Percentiles rank a stretch among this genome's conserved stretches.
Conservation (phyloP, 1,140 invertebrate genomes). For the Drosophila eugracilis region DNA sequence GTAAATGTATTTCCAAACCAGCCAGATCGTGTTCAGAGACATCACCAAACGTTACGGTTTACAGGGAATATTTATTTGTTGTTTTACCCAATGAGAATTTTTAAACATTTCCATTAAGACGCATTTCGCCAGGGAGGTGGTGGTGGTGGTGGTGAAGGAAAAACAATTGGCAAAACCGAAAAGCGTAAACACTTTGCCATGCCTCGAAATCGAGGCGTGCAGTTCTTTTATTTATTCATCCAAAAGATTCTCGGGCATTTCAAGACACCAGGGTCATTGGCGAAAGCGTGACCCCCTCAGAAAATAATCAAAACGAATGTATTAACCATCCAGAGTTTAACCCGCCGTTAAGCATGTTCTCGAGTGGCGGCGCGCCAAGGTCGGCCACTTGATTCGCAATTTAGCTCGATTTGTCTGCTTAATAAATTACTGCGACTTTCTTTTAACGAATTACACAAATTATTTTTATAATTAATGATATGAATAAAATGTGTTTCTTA, state of each 20-base stretch:
- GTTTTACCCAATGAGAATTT: neutral
- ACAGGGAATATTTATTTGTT: conserved; percentile 18
- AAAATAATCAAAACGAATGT: conserved; percentile 26
- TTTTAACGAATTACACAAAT: conserved; percentile 13
- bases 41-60: conserved; percentile 59
- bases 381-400: conserved; percentile 31
- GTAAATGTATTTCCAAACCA: conserved; percentile 17
- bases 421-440: conserved; percentile 18
- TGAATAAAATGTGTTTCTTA: too few relatives aligned
- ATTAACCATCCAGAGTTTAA: conserved; percentile 27
- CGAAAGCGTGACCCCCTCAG: conserved; percentile 25
- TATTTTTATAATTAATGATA: too few relatives aligned
- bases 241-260: conserved; percentile 5
- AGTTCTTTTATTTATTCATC: neutral
- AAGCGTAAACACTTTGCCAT: neutral
- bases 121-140: conserved; percentile 21
- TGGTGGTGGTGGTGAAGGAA: conserved; percentile 20
- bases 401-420: conserved; percentile 28
- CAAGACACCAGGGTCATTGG: conserved; percentile 19
- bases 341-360: conserved; percentile 27
- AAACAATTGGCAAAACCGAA: conserved; percentile 6
- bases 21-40: conserved; percentile 37
- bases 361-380: conserved; percentile 18
- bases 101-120: conserved; percentile 54
- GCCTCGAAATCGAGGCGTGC: conserved; percentile 1